A percentile compares a stretch with the other conserved stretches of the same genome.
Evolutionary conservation across 2,888 invertebrate species (phyloP).

Genomic region (Amiota minor): DNA sequence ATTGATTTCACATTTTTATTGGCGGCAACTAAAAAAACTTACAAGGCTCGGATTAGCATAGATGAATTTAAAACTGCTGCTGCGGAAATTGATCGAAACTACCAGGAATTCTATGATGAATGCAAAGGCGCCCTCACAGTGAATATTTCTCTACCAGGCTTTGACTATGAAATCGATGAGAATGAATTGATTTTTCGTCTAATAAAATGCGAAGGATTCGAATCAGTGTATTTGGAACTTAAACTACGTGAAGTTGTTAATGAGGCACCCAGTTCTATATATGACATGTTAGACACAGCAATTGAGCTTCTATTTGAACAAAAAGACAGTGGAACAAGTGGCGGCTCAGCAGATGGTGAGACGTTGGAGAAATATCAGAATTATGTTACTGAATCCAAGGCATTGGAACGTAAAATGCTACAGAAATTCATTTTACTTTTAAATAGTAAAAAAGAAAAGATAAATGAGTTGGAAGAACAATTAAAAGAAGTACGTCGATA

Average conservation of each 20-base stretch:
- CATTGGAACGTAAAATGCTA: conserved; percentile 51
- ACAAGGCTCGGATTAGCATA: conserved; percentile 47
- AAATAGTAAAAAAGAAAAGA: conserved; percentile 65
- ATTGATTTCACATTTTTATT: conserved; percentile 46
- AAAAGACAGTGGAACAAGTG: background rate
- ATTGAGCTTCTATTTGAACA: conserved; percentile 45
- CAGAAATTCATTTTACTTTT: conserved; percentile 60
- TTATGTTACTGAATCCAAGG: conserved; percentile 51
- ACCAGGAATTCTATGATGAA: conserved; percentile 54
- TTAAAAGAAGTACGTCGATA: conserved; percentile 30
- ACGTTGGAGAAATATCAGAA: conserved; percentile 49
- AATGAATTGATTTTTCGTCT: conserved; percentile 50
- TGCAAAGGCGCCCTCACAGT: conserved; percentile 57
- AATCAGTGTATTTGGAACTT: conserved; percentile 57
- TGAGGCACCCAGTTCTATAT: conserved; percentile 1
- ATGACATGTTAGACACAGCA: conserved; percentile 50
- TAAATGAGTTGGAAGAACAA: conserved; percentile 54
- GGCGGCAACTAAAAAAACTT: conserved; percentile 44
- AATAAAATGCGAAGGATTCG: conserved; percentile 56
- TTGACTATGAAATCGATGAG: conserved; percentile 57
- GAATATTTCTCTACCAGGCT: conserved; percentile 52
- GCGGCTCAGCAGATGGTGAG: conserved; percentile 33
- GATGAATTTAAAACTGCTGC: conserved; percentile 56
- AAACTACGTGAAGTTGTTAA: conserved; percentile 42
- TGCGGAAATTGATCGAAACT: conserved; percentile 57